A percentile compares a stretch with the other conserved stretches of the same genome.
phyloP scores from a whole-genome alignment of 1,140 invertebrate genomes.

The Drosophila sturtevanti region DNA sequence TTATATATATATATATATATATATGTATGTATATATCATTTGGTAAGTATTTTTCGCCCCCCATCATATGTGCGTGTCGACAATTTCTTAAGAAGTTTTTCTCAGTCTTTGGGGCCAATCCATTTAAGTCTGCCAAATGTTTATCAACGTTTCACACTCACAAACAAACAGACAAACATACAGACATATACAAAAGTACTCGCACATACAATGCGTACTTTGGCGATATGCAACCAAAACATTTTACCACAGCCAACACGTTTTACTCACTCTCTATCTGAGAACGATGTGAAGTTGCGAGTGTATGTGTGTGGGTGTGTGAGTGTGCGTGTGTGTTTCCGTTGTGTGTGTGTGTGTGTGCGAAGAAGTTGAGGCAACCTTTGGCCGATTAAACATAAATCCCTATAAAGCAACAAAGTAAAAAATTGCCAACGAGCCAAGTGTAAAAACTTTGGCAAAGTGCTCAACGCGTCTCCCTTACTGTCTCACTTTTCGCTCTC shows the following conservation, averaged over 20 bases:
- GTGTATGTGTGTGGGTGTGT: no score
- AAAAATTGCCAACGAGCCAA: constrained; percentile 79
- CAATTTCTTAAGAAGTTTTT: constrained; percentile 1
- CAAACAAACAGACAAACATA: not conserved
- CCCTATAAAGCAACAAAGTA: constrained; percentile 79
- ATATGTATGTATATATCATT: not conserved
- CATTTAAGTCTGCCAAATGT: constrained; percentile 41
- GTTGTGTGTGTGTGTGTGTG: no score
- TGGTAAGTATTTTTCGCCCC: not conserved
- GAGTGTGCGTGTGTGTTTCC: no score
- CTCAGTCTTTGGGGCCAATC: constrained; percentile 13
- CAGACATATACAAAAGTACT: not conserved
- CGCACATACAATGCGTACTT: constrained; percentile 11
- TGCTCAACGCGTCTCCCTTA: constrained; percentile 54
- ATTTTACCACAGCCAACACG: constrained; percentile 31
- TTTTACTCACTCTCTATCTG: not conserved
- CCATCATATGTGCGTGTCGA: not conserved
- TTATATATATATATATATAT: no score
- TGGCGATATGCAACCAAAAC: constrained; percentile 49
- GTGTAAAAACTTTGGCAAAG: constrained; percentile 76
- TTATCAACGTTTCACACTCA: constrained; percentile 35
- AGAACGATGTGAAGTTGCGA: no score
- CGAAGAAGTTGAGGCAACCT: constrained; percentile 53
- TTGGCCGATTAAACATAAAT: constrained; percentile 80
- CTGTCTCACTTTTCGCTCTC: constrained; percentile 32